Conservation (phyloP, 2,797 vertebrate species). For the Myotis pilosus region DNA sequence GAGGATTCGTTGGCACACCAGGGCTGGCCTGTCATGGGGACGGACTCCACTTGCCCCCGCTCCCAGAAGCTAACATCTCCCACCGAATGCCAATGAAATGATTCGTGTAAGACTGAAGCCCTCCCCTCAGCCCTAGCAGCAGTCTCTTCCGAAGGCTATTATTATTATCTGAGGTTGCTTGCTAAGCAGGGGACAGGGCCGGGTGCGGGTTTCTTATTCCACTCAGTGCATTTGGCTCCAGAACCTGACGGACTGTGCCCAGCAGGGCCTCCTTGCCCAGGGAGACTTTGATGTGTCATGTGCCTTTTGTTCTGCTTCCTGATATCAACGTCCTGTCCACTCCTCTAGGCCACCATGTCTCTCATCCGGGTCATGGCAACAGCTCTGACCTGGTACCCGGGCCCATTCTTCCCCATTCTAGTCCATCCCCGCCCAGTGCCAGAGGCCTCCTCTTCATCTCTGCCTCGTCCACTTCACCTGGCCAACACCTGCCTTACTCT, state of each 20-base stretch:
- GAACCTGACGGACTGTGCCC: neutral
- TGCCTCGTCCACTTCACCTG: neutral
- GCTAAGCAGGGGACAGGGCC: neutral
- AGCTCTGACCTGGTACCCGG: neutral
- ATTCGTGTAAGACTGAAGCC: neutral
- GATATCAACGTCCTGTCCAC: neutral
- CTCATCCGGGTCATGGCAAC: neutral
- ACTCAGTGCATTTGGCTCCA: neutral
- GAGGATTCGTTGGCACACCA: neutral
- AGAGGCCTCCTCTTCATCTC: neutral
- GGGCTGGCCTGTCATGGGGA: neutral
- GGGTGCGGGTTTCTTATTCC: neutral
- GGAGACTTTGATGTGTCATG: neutral
- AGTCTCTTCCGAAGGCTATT: neutral
- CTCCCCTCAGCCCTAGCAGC: neutral
- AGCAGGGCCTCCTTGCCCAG: neutral
- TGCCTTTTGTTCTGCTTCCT: neutral
- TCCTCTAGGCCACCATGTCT: neutral
- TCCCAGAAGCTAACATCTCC: neutral
- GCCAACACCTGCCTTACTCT: accelerated
- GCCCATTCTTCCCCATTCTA: neutral
- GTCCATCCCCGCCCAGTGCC: neutral
- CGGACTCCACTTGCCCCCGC: neutral
- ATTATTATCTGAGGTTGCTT: neutral
- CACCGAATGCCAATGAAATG: neutral